phyloP scores from a whole-genome alignment of 2,113 vertebrate species.

The Spea bombifrons region DNA sequence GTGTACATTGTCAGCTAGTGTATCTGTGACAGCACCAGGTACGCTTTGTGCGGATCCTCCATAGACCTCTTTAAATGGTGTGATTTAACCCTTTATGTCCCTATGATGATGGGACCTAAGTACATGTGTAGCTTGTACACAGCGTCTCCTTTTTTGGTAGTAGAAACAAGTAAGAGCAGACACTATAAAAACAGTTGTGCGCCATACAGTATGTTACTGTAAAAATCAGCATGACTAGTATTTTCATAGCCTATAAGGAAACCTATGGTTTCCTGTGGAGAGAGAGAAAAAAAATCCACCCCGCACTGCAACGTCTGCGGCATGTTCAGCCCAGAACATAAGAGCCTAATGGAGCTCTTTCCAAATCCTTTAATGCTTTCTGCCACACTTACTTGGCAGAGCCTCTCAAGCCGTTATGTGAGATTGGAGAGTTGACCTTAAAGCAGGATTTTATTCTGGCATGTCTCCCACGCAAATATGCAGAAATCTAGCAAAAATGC shows the following conservation, averaged over 20 bases:
- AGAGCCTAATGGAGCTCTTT: constrained; percentile 27
- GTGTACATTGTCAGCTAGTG: no score
- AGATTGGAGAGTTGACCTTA: constrained; percentile 41
- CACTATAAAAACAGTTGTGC: constrained; percentile 12
- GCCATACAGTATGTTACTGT: constrained; percentile 41
- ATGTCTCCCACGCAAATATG: constrained; percentile 18
- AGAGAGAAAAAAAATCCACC: constrained; percentile 40
- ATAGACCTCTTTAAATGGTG: no score
- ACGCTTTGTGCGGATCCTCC: no score
- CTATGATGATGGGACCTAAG: no score
- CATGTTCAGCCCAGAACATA: constrained; percentile 18
- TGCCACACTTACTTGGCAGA: constrained; percentile 37
- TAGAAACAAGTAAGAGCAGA: no score
- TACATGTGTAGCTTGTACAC: no score
- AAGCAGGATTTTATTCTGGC: constrained; percentile 19
- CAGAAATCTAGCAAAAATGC: not conserved
- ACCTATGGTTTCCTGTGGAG: constrained; percentile 55
- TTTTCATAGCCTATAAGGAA: constrained; percentile 55
- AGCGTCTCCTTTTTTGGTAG: no score
- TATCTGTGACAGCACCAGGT: no score
- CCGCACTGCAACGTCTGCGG: constrained; percentile 40
- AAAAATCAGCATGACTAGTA: constrained; percentile 34
- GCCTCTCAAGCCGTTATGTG: constrained; percentile 18
- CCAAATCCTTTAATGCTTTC: constrained; percentile 39
- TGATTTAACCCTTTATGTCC: no score